Evolutionary conservation across 64 coral and sea anemone species (phyloP).

Genomic region (Porites lutea): DNA sequence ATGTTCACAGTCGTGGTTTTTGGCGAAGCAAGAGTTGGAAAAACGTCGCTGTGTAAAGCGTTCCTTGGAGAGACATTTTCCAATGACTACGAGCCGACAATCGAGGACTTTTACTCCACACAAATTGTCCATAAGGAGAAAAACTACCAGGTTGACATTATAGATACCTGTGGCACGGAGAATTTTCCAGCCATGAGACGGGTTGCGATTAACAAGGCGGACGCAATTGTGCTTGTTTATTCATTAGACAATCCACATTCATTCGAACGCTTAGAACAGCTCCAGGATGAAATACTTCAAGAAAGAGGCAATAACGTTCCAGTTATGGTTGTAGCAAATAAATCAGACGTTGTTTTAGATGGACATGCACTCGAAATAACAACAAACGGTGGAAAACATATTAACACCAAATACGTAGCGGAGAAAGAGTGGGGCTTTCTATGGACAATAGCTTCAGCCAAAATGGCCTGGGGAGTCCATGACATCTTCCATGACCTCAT

Average conservation of each 20-base stretch:
- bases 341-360: constrained; percentile 68
- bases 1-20: constrained; percentile 72
- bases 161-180: constrained; percentile 81
- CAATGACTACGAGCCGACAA: constrained; percentile 65
- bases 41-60: constrained; percentile 55
- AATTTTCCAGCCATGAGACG: constrained; percentile 78
- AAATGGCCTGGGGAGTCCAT: constrained; percentile 68
- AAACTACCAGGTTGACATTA: constrained; percentile 76
- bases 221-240: constrained; percentile 70
- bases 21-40: constrained; percentile 68
- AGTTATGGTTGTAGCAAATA: constrained; percentile 75
- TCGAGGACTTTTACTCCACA: constrained; percentile 81
- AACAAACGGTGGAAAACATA: constrained; percentile 31
- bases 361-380: constrained; percentile 44
- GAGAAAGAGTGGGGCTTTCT: constrained; percentile 69
- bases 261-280: constrained; percentile 51
- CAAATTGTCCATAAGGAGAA: constrained; percentile 70
- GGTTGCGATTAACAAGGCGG: constrained; percentile 71
- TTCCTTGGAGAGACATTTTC: constrained; percentile 64
- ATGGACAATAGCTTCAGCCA: constrained; percentile 74
- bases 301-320: constrained; percentile 50
- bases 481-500: constrained; percentile 54
- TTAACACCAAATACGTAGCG: constrained; percentile 74
- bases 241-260: constrained; percentile 63
- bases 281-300: constrained; percentile 60